Evolutionary conservation across 2,113 vertebrate genomes (phyloP), one percentile per base, ranked within the genome.

Genomic region (Chaetura pelagica): DNA sequence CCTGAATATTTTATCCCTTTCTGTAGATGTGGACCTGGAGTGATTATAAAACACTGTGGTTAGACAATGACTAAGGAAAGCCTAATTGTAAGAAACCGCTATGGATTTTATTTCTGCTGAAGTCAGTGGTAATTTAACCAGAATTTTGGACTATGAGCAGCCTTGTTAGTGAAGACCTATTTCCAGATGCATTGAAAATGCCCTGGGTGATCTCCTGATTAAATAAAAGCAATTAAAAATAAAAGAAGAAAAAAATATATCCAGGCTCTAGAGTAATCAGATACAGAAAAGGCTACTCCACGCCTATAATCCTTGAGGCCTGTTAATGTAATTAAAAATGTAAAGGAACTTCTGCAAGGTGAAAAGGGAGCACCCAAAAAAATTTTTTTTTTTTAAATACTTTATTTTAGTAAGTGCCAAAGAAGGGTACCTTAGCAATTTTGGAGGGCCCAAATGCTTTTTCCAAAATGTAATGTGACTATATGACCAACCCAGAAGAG

Each of bases 81-180:
- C 34, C 40, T 84, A 80, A 84, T 46, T 78, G 52, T 83, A 83
- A 67, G 85, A 88, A 96, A 88, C 92, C 79, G n/a, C 84, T 11
- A 7, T 74, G 72, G 79, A 66, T 90, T 27, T 15, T 71, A 34
- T 93, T 96, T 90, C 90, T 95, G 87, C 90, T 95, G 79, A 96
- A 93, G 64, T 95, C 92, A 94, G 90, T 84, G 68, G 71, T 90
- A 96, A 88, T 90, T 92, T 77, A 62, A 83, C 71, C 72, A 93
- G 79, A 52, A 76, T 63, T 81, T 34, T 83, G 83, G 87, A 59
- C 32, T 77, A 35, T 16, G 7, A 54, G n/a, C n/a, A 62, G 82
- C 18, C 23, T 85, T 74, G 23, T 64, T 93, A 77, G 82, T n/a
- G 59, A 83, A 89, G 59, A 77, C 7, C 40, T 75, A 48, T 82